Evolutionary conservation across 2,888 invertebrate species (phyloP).

Genomic region (Agelastica alni): DNA sequence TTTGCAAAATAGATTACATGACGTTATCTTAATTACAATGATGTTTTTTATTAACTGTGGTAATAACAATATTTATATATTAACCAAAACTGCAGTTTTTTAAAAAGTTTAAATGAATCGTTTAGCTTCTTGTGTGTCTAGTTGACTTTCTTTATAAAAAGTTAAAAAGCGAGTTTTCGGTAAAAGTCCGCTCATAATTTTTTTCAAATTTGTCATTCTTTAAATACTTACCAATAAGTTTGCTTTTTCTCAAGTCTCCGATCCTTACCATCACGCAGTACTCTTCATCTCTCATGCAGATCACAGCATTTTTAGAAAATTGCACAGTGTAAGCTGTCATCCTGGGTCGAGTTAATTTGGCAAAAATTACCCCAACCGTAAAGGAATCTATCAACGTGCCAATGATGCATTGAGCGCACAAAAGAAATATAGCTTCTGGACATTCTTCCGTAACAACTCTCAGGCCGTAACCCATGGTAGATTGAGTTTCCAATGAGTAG

Average conservation of each 20-base stretch:
- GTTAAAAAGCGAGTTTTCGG: too few relatives aligned
- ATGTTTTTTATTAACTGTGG: too few relatives aligned
- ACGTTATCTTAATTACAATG: too few relatives aligned
- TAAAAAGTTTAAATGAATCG: too few relatives aligned
- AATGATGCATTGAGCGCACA: constrained; percentile 91
- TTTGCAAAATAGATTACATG: too few relatives aligned
- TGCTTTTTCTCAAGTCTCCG: constrained; percentile 91
- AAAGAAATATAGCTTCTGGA: constrained; percentile 88
- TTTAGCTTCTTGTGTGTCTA: too few relatives aligned
- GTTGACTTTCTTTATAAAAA: too few relatives aligned
- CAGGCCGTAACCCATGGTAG: constrained; percentile 87
- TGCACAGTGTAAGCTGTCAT: constrained; percentile 90
- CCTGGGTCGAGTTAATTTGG: constrained; percentile 93
- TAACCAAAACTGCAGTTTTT: too few relatives aligned
- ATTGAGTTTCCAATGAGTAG: constrained; percentile 95
- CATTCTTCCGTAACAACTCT: constrained; percentile 89
- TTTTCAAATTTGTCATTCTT: too few relatives aligned
- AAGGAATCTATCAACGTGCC: constrained; percentile 58
- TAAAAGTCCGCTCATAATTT: too few relatives aligned
- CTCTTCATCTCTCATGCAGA: constrained; percentile 82
- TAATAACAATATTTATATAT: too few relatives aligned
- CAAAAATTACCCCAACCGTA: constrained; percentile 86
- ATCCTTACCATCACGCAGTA: constrained; percentile 89
- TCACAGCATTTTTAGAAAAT: constrained; percentile 86
- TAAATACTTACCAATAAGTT: constrained; percentile 69